These are phyloP conservation scores for Lophotriccus pileatus DNA, from an alignment of 2,797 vertebrate genomes.

Conservation along the genomic window DNA sequence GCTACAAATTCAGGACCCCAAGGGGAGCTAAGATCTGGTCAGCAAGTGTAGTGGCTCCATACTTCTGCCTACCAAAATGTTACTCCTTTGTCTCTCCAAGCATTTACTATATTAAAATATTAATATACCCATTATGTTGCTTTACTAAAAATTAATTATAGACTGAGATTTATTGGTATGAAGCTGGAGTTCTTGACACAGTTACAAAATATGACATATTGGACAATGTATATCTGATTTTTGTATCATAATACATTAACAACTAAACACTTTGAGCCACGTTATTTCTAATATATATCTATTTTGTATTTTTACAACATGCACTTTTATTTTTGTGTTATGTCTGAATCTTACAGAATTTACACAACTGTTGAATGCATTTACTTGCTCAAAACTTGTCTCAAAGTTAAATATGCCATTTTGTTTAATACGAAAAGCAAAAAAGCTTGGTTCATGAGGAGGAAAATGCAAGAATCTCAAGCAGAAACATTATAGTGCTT, in stretches of 20 bases:
- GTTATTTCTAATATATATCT: not conserved
- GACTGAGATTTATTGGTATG: not conserved
- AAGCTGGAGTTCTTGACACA: not conserved
- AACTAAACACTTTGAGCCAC: not conserved
- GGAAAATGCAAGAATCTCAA: not conserved
- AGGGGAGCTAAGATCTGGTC: not conserved
- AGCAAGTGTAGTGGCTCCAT: not conserved
- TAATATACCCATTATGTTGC: not conserved
- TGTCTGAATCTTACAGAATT: not conserved
- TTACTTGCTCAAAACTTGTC: not conserved
- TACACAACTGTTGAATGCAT: not conserved
- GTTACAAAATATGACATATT: not conserved
- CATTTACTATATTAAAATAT: conserved; percentile 3
- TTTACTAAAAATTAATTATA: not conserved
- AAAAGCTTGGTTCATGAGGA: not conserved
- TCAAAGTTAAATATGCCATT: not conserved
- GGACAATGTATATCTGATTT: not conserved
- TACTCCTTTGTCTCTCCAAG: not conserved
- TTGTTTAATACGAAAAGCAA: not conserved
- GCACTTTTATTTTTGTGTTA: not conserved
- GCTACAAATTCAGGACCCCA: not conserved
- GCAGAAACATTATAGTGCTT: not conserved
- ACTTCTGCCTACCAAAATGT: not conserved
- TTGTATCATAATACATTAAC: not conserved
- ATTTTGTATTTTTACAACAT: not conserved